Evolutionary conservation across 2,888 invertebrate species (phyloP).

Genomic region (Bedellia somnulentella): DNA sequence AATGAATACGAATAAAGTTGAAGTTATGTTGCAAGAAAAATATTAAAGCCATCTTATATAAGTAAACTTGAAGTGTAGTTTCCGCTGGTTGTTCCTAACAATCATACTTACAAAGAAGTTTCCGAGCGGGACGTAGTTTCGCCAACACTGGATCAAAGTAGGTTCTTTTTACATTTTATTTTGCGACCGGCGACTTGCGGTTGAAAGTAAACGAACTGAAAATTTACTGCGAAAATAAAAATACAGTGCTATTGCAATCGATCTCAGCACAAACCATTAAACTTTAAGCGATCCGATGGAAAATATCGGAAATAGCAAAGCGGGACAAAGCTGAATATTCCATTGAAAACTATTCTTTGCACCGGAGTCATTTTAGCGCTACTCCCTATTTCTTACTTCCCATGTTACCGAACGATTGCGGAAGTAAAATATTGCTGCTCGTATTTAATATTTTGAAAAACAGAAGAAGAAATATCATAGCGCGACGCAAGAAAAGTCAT

Average conservation of each 20-base stretch:
- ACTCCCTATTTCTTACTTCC: conserved; percentile 1
- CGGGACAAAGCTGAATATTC: conserved; percentile 37
- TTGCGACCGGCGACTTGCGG: conserved; percentile 6
- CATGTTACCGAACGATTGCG: conserved; percentile 1
- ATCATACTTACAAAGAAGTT: no score
- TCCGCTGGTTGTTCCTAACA: no score
- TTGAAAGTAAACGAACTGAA: conserved; percentile 25
- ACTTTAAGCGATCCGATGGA: conserved; percentile 33
- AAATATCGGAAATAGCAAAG: conserved; percentile 31
- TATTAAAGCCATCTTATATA: no score
- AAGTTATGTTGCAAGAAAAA: no score
- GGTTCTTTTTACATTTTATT: conserved; percentile 17
- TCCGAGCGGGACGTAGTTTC: no score
- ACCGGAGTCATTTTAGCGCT: conserved; percentile 7
- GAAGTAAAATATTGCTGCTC: not conserved
- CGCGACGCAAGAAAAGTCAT: no score
- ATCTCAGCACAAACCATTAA: conserved; percentile 38
- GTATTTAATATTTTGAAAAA: not conserved
- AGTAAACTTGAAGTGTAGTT: no score
- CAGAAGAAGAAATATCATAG: not conserved
- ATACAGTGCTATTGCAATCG: conserved; percentile 37
- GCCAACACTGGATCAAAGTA: conserved; percentile 12
- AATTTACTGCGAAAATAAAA: conserved; percentile 38
- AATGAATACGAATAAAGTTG: no score
- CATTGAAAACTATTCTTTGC: conserved; percentile 30